These are phyloP conservation scores for Pentamera pediparva DNA, from an alignment of 53 echinoderm and acorn worm species.

Conservation along the genomic window DNA sequence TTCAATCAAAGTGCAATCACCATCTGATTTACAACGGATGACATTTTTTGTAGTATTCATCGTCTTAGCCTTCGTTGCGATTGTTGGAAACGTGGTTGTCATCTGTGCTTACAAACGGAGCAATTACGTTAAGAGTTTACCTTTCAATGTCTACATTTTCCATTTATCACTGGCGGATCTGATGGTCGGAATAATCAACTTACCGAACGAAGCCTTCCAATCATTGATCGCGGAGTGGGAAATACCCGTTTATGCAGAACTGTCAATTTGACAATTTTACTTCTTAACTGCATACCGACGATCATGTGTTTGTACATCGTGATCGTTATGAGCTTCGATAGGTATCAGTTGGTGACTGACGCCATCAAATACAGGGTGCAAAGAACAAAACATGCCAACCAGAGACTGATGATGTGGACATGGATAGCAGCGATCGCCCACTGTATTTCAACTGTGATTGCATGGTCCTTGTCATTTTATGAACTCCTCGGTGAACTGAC, in stretches of 20 bases:
- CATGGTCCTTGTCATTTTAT: not conserved
- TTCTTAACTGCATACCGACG: not conserved
- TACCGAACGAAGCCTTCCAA: too few species aligned
- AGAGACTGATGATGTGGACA: not conserved
- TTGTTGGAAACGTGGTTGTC: not conserved
- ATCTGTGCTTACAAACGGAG: not conserved
- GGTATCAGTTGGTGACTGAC: constrained; percentile 5
- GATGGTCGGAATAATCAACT: not conserved
- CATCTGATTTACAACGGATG: too few species aligned
- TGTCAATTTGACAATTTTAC: too few species aligned
- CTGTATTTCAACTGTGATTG: not conserved
- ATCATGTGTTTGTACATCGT: not conserved
- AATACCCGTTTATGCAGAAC: too few species aligned
- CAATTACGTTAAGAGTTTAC: not conserved
- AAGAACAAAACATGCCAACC: not conserved
- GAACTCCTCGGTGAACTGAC: not conserved
- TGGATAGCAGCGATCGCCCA: not conserved
- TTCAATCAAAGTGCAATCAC: too few species aligned
- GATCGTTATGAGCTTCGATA: constrained; percentile 1
- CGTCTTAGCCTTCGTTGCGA: not conserved
- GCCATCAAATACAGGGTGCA: not conserved
- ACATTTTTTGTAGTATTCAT: not conserved
- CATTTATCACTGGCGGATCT: constrained; percentile 16
- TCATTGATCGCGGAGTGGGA: too few species aligned
- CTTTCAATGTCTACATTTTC: constrained; percentile 18